phyloP scores from a whole-genome alignment of 2,113 vertebrate species.

The Chamaea fasciata region DNA sequence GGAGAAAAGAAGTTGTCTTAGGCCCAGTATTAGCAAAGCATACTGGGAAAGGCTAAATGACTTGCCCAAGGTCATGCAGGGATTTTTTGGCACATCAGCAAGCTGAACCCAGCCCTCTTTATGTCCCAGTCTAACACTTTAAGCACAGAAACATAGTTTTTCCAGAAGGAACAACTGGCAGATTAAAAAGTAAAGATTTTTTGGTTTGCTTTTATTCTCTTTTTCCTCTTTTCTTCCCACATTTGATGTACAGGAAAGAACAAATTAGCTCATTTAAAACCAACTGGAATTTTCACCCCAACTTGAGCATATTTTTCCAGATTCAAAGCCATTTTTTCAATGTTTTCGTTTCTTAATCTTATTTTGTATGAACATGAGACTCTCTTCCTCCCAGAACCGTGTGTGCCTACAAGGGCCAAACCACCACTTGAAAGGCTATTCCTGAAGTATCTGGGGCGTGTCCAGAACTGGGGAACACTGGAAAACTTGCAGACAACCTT shows the following conservation, averaged over 20 bases:
- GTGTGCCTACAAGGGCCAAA: conserved; percentile 30
- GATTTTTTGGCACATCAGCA: conserved; percentile 2
- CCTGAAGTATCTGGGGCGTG: neutral
- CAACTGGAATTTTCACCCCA: conserved; percentile 57
- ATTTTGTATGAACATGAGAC: conserved; percentile 54
- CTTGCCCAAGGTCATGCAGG: neutral
- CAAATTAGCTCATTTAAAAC: conserved; percentile 61
- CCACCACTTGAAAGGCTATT: conserved; percentile 54
- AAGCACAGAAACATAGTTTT: neutral
- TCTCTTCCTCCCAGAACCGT: conserved; percentile 23
- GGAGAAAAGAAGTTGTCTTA: neutral
- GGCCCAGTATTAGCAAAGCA: neutral
- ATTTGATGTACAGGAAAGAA: conserved; percentile 59
- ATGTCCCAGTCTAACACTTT: neutral
- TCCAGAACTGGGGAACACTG: conserved; percentile 23
- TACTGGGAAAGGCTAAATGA: neutral
- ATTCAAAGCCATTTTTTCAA: conserved; percentile 52
- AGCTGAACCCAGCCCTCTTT: neutral
- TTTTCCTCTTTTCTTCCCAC: conserved; percentile 30
- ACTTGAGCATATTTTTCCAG: conserved; percentile 49
- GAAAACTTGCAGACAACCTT: neutral
- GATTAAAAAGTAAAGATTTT: conserved; percentile 1
- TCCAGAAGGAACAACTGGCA: conserved; percentile 23
- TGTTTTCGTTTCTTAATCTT: conserved; percentile 62
- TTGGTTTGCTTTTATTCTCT: conserved; percentile 17